These are phyloP conservation scores for Drosophila dunni DNA, from an alignment of 1,140 invertebrate genomes.

Conservation along the genomic window DNA sequence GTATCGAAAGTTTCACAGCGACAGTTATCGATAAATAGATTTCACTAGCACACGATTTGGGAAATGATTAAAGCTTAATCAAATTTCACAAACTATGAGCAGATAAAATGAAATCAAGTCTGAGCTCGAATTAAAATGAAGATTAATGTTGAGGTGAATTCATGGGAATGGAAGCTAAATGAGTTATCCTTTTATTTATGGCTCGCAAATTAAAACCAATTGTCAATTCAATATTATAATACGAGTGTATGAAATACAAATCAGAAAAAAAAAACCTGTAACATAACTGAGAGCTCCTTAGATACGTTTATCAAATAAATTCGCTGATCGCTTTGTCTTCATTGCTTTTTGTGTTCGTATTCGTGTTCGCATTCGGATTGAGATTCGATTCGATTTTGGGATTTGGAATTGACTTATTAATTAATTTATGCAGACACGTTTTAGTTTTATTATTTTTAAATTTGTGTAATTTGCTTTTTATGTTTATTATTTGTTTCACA, in stretches of 20 bases:
- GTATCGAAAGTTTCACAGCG: not conserved
- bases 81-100: not conserved
- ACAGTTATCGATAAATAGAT: not conserved
- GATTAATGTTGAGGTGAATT: conserved; percentile 15
- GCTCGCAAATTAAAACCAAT: conserved; percentile 36
- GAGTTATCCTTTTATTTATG: conserved; percentile 48
- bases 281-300: conserved; percentile 24
- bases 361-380: conserved; percentile 12
- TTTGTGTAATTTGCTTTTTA: conserved; percentile 77
- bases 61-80: not conserved
- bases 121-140: not conserved
- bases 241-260: conserved; percentile 25
- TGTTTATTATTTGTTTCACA: conserved; percentile 51
- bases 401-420: conserved; percentile 82
- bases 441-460: conserved; percentile 84
- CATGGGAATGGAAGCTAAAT: conserved; percentile 13
- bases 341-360: conserved; percentile 21
- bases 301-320: conserved; percentile 33
- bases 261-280: conserved; percentile 39
- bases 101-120: not conserved
- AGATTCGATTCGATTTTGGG: conserved; percentile 30
- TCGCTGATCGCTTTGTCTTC: conserved; percentile 36
- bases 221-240: conserved; percentile 35
- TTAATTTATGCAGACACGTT: conserved; percentile 85
- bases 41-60: not conserved